These are phyloP conservation scores for Gymnogyps californianus DNA, from an alignment of 2,113 vertebrate genomes.

Conservation along the genomic window DNA sequence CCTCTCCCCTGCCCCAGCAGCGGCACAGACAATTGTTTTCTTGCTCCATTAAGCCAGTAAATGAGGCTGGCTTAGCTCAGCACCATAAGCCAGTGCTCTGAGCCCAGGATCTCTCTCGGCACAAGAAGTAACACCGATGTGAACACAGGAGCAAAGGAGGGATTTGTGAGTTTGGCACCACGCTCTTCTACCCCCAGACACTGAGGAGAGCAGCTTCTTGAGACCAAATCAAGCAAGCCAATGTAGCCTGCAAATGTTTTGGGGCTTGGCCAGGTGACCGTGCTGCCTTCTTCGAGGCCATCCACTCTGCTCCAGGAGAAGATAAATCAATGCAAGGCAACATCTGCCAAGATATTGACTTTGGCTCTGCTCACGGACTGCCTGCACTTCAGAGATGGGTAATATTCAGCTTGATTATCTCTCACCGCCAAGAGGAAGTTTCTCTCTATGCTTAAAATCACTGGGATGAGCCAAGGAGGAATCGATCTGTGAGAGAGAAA, in stretches of 20 bases:
- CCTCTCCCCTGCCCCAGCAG: background rate
- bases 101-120: background rate
- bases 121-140: background rate
- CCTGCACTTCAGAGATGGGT: constrained; percentile 72
- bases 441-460: constrained; percentile 74
- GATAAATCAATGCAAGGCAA: constrained; percentile 76
- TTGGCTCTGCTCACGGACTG: constrained; percentile 68
- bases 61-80: constrained; percentile 31
- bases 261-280: constrained; percentile 42
- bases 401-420: constrained; percentile 83
- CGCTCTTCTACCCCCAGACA: constrained; percentile 6
- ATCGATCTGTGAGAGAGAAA: constrained; percentile 68
- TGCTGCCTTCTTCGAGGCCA: constrained; percentile 31
- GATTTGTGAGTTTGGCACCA: constrained; percentile 31
- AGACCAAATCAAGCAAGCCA: constrained; percentile 23
- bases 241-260: constrained; percentile 30
- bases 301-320: constrained; percentile 53
- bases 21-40: background rate
- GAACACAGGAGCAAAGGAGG: background rate
- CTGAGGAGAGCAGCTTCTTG: background rate
- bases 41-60: constrained; percentile 40
- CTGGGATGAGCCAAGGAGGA: constrained; percentile 60
- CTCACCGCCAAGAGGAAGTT: constrained; percentile 71
- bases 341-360: constrained; percentile 79
- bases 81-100: background rate